Evolutionary conservation across 2,888 invertebrate genomes (phyloP).

Genomic region (Melipona beecheii): DNA sequence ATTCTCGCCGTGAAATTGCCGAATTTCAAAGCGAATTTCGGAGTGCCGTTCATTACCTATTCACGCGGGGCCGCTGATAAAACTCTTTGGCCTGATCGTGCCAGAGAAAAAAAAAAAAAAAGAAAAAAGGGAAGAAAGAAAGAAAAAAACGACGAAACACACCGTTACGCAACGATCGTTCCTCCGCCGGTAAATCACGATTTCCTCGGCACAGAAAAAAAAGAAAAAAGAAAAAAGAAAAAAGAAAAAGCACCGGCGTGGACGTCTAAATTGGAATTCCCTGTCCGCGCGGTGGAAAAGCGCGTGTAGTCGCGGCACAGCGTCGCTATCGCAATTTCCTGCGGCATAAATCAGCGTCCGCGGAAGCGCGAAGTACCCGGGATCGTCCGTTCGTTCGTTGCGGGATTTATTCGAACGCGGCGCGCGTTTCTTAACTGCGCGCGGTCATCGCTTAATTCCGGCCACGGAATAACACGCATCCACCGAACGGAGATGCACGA

Average conservation of each 20-base stretch:
- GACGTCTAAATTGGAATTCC: slow-evolving; percentile 59
- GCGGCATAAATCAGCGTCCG: slow-evolving; percentile 49
- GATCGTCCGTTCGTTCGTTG: background rate
- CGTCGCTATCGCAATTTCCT: slow-evolving; percentile 51
- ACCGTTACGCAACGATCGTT: slow-evolving; percentile 10
- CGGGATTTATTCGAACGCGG: slow-evolving; percentile 43
- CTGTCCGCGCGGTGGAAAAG: slow-evolving; percentile 44
- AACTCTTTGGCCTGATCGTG: background rate
- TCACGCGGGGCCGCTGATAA: background rate
- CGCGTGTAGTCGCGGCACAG: slow-evolving; percentile 20
- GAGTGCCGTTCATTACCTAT: background rate
- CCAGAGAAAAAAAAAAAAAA: background rate
- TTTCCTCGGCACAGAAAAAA: slow-evolving; percentile 17
- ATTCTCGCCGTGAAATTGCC: background rate
- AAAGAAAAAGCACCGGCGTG: background rate
- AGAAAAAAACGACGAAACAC: background rate
- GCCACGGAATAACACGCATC: slow-evolving; percentile 20
- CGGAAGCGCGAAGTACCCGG: slow-evolving; percentile 38
- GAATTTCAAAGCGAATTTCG: background rate
- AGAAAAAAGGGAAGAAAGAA: background rate
- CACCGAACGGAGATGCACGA: slow-evolving; percentile 39
- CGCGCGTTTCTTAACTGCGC: slow-evolving; percentile 28
- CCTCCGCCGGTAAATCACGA: slow-evolving; percentile 27
- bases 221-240: too few relatives aligned
- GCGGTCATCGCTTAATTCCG: slow-evolving; percentile 46